A percentile compares a stretch with the other conserved stretches of the same genome.
These are phyloP conservation scores for Rhamphomyia laevipes DNA, from an alignment of 2,888 invertebrate species.

Conservation along the genomic window DNA sequence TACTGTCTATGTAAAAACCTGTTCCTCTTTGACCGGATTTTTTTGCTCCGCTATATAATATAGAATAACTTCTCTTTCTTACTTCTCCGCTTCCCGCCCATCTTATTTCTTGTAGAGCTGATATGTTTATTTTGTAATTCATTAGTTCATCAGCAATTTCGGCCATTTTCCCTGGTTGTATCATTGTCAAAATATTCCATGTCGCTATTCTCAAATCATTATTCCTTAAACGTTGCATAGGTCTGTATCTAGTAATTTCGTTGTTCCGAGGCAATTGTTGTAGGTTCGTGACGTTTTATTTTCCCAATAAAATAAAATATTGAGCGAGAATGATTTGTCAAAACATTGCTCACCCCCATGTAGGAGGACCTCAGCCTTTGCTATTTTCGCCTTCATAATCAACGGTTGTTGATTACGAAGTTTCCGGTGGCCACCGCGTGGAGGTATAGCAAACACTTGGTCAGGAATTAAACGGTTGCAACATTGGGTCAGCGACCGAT, in stretches of 20 bases:
- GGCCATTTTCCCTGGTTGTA: not conserved
- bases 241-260: not conserved
- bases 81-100: not conserved
- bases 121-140: conserved; percentile 1
- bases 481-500: no score
- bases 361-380: no score
- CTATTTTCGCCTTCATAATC: no score
- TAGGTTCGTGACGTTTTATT: not conserved
- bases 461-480: no score
- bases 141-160: conserved; percentile 1
- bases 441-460: no score
- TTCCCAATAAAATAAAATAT: no score
- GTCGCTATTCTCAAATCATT: conserved; percentile 2
- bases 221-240: not conserved
- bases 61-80: not conserved
- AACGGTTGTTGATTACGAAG: no score
- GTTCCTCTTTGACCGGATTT: not conserved
- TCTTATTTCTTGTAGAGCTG: conserved; percentile 2
- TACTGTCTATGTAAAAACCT: not conserved
- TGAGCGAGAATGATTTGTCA: no score
- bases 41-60: not conserved
- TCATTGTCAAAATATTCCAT: conserved; percentile 2
- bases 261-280: not conserved
- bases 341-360: no score
- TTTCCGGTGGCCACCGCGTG: no score